Conservation (phyloP, 1,140 invertebrate genomes). For the Lepidurus packardi region DNA sequence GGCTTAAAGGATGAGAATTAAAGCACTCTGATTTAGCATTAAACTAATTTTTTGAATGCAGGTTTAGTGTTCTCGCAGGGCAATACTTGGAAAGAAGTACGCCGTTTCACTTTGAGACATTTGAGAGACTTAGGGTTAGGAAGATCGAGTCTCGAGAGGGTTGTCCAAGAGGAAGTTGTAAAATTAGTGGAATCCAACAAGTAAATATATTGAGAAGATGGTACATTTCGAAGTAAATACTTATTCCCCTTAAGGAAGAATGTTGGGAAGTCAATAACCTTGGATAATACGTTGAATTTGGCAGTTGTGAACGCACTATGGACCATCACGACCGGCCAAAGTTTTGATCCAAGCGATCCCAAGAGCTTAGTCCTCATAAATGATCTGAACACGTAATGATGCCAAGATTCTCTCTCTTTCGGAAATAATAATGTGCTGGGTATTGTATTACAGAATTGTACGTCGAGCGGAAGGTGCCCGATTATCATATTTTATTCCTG, state of each 20-base stretch:
- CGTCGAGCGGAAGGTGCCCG: too few species aligned
- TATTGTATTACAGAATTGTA: too few species aligned
- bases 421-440: too few species aligned
- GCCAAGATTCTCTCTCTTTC: too few species aligned
- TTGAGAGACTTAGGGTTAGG: conserved; percentile 38
- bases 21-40: too few species aligned
- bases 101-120: conserved; percentile 36
- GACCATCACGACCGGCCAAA: conserved; percentile 18
- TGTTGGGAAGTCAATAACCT: background rate
- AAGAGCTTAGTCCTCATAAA: background rate
- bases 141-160: conserved; percentile 34
- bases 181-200: conserved; percentile 32
- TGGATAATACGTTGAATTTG: conserved; percentile 25
- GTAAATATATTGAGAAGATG: background rate
- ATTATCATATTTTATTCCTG: too few species aligned
- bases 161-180: conserved; percentile 35
- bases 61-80: conserved; percentile 35
- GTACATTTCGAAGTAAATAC: too few species aligned
- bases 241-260: background rate
- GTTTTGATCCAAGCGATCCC: conserved; percentile 1
- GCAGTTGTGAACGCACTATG: conserved; percentile 31
- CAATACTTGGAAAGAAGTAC: conserved; percentile 36
- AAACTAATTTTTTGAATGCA: background rate
- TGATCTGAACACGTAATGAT: too few species aligned
- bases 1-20: too few species aligned